phyloP scores from a whole-genome alignment of 2,113 vertebrate species.

The Mellivora capensis region DNA sequence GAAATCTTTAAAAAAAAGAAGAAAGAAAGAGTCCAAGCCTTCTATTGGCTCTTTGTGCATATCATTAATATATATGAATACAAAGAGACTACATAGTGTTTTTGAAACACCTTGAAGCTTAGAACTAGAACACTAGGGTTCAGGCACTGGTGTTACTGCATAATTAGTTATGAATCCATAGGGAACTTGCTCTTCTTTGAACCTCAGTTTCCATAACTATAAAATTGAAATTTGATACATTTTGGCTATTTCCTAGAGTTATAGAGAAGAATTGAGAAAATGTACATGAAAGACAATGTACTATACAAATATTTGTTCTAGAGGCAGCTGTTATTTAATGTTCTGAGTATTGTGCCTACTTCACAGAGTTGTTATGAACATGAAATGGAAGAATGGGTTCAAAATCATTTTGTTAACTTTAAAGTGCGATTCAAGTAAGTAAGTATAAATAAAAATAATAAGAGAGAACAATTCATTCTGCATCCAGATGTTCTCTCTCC shows the following conservation, averaged over 20 bases:
- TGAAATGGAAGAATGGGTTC: slow-evolving; percentile 43
- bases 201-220: neutral
- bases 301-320: slow-evolving; percentile 12
- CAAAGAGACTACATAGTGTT: neutral
- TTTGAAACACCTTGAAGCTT: neutral
- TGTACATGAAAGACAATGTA: neutral
- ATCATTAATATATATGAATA: neutral
- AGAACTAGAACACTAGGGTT: neutral
- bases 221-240: slow-evolving; percentile 28
- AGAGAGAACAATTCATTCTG: slow-evolving; percentile 53
- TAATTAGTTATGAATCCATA: neutral
- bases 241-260: slow-evolving; percentile 25
- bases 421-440: slow-evolving; percentile 41
- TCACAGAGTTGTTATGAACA: slow-evolving; percentile 30
- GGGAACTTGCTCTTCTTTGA: neutral
- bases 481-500: slow-evolving; percentile 48
- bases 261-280: neutral
- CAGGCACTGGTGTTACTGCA: neutral
- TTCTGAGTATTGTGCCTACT: slow-evolving; percentile 17
- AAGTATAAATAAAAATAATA: slow-evolving; percentile 64
- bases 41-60: neutral
- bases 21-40: neutral
- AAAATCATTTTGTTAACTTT: slow-evolving; percentile 60
- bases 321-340: slow-evolving; percentile 46
- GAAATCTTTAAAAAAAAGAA: no score